Evolutionary conservation across 1,140 invertebrate species (phyloP), one percentile per base, ranked within the genome.

Genomic region (Wasmannia auropunctata): DNA sequence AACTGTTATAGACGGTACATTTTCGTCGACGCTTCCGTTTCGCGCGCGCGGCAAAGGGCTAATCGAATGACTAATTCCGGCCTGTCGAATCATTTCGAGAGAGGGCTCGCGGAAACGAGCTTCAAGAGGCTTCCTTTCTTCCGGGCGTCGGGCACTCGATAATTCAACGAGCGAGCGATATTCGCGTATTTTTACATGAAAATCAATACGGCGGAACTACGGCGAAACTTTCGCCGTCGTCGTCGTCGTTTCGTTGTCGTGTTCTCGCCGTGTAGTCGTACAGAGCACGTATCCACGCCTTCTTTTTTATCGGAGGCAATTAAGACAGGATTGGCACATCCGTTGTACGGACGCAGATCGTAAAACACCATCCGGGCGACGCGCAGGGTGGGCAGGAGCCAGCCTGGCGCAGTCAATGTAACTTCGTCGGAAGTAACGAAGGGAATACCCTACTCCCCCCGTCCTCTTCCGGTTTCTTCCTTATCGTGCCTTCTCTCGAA

Each of bases 161-260:
- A 83, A 83, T 83, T 83, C 79, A 83, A 74, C 67, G 79, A 51
- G 60, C 60, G 31, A 40, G 11, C 34, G 79, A 83, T 83, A 74
- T 72, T 28, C 70, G 31, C 63, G 79, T 81, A 81, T 83, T 83
- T 51, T 83, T 83, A 83, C 51, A 19, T 83, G 67, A 60, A 83
- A 74, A 83, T 83, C 79, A 83, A 83, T 83, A 83, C 77, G 79
- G 11, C 77, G 79, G 11, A 80, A 69, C 77, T 79, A 79, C 63
- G 11, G 19, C 5, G 49, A 6, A n/a, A n/a, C n/a, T n/a, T n/a
- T n/a, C n/a, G 7, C 19, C 25, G 25, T 69, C 76, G 43, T 81
- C 37, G 16, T 37, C 19, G 58, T 22, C 11, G 51, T 37, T 11
- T 31, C 34, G 75, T 28, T 37, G 25, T 40, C 46, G 75, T 31